phyloP scores from a whole-genome alignment of 2,797 vertebrate genomes.

The Distichodus sexfasciatus region DNA sequence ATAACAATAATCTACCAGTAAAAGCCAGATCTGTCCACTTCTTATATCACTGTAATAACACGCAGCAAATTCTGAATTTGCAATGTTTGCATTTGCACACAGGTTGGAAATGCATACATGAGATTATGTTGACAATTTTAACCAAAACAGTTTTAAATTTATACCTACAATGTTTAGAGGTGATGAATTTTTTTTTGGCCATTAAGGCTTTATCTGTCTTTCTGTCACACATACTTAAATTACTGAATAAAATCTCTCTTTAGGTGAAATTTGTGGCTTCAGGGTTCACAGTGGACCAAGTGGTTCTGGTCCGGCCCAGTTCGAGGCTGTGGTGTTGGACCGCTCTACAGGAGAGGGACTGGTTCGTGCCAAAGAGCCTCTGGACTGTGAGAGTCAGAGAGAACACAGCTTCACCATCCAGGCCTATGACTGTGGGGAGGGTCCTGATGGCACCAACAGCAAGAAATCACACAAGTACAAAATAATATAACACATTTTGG shows the following conservation, averaged over 20 bases:
- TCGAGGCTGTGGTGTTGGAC: constrained; percentile 95
- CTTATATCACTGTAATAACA: no score
- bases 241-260: no score
- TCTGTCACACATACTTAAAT: background rate
- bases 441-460: constrained; percentile 91
- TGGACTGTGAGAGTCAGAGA: constrained; percentile 95
- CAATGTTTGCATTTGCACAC: no score
- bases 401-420: constrained; percentile 99
- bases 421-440: constrained; percentile 97
- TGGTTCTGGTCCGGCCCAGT: constrained; percentile 81
- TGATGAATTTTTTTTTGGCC: background rate
- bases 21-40: no score
- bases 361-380: constrained; percentile 91
- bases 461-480: constrained; percentile 99
- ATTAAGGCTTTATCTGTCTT: background rate
- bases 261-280: constrained; percentile 97
- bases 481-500: no score
- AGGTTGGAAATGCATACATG: no score
- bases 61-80: no score
- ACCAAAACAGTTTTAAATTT: no score
- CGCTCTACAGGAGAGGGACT: constrained; percentile 94
- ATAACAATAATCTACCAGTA: no score
- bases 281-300: constrained; percentile 90
- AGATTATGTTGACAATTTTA: no score
- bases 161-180: no score